Evolutionary conservation across 2,888 invertebrate genomes (phyloP).

Genomic region (Notodonta dromedarius): DNA sequence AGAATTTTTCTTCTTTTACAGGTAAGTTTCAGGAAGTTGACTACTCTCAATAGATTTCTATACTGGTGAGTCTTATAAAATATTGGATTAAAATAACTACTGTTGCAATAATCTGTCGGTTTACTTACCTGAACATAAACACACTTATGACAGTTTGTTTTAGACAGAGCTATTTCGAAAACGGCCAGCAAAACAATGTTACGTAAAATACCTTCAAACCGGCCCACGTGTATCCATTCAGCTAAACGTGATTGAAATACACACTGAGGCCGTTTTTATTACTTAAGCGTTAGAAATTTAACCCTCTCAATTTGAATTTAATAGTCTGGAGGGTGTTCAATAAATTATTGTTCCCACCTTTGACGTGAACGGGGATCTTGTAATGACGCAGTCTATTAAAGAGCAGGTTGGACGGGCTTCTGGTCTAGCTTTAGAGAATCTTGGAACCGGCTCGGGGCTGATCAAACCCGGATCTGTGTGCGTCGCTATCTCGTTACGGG

Average conservation of each 20-base stretch:
- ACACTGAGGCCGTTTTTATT: constrained; percentile 30
- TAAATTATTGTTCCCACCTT: constrained; percentile 54
- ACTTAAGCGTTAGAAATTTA: constrained; percentile 33
- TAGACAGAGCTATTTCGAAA: neutral
- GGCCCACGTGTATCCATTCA: constrained; percentile 13
- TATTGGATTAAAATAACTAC: too few species aligned
- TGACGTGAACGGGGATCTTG: constrained; percentile 30
- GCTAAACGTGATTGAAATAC: constrained; percentile 27
- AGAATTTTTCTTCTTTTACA: too few species aligned
- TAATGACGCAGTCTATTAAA: constrained; percentile 44
- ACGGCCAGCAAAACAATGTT: constrained; percentile 1
- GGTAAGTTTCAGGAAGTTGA: too few species aligned
- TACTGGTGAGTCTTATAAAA: too few species aligned
- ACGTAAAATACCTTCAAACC: constrained; percentile 2
- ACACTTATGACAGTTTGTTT: constrained; percentile 1
- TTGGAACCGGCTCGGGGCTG: constrained; percentile 49
- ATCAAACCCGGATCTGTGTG: constrained; percentile 58
- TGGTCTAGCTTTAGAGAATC: constrained; percentile 30
- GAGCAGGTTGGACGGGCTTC: constrained; percentile 47
- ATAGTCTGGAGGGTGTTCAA: constrained; percentile 56
- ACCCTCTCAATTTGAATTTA: constrained; percentile 49
- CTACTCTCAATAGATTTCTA: too few species aligned
- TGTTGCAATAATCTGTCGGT: too few species aligned
- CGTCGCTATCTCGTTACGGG: constrained; percentile 63
- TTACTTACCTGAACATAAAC: too few species aligned